phyloP scores from a whole-genome alignment of 2,797 vertebrate genomes.

The Zalophus californianus region DNA sequence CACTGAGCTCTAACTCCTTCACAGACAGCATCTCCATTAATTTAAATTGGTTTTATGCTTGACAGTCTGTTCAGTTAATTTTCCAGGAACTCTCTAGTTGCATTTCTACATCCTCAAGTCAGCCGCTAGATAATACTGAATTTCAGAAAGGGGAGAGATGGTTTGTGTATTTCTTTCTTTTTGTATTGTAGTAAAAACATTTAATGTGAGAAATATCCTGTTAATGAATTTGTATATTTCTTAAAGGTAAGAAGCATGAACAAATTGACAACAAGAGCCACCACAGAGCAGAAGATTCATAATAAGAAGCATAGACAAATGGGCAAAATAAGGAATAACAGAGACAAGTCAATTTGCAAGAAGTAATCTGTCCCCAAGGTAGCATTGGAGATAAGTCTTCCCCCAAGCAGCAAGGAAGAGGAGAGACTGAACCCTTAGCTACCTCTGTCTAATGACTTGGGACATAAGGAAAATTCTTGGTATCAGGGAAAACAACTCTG shows the following conservation, averaged over 20 bases:
- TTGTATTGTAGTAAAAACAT: neutral
- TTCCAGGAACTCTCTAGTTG: slow-evolving; percentile 51
- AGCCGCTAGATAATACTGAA: slow-evolving; percentile 19
- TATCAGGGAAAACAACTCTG: neutral
- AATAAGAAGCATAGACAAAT: slow-evolving; percentile 23
- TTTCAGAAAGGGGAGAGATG: neutral
- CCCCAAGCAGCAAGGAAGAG: neutral
- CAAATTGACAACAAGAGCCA: neutral
- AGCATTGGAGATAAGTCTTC: neutral
- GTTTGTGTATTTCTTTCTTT: neutral
- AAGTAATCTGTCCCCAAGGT: slow-evolving; percentile 4
- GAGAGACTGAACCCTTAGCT: neutral
- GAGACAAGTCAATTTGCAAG: neutral
- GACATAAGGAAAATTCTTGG: neutral
- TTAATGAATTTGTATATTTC: slow-evolving; percentile 15
- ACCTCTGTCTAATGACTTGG: neutral
- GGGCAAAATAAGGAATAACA: slow-evolving; percentile 23
- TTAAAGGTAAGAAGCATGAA: slow-evolving; percentile 46
- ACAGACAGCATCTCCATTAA: slow-evolving; percentile 39
- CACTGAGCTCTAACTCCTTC: slow-evolving; percentile 51
- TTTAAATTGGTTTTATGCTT: slow-evolving; percentile 68
- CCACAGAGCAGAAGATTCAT: neutral
- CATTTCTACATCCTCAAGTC: slow-evolving; percentile 18
- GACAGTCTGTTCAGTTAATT: slow-evolving; percentile 54
- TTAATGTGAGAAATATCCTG: neutral